phyloP scores from a whole-genome alignment of 2,797 vertebrate genomes.

The Octomys mimax region DNA sequence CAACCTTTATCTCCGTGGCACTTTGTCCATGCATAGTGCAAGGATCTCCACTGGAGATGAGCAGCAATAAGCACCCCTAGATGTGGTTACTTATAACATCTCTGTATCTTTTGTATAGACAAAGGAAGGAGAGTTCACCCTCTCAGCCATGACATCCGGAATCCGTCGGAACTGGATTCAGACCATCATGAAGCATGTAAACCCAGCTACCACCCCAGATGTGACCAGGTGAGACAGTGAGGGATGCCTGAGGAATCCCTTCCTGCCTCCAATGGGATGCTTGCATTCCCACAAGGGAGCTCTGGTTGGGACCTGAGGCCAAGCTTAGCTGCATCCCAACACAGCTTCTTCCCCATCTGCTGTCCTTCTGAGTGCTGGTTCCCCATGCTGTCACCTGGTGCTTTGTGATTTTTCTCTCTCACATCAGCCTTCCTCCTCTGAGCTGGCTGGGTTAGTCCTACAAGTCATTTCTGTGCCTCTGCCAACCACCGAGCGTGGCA shows the following conservation, averaged over 20 bases:
- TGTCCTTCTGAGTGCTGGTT: neutral
- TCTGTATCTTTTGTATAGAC: constrained; percentile 89
- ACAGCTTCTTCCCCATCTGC: neutral
- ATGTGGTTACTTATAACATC: neutral
- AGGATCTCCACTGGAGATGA: neutral
- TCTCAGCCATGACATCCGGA: constrained; percentile 99
- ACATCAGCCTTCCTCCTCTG: neutral
- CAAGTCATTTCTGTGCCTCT: neutral
- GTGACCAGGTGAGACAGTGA: constrained; percentile 94
- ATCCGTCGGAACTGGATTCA: constrained; percentile 99
- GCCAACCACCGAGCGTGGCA: neutral
- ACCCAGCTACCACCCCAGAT: constrained; percentile 95
- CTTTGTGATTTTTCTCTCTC: neutral
- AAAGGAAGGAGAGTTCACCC: constrained; percentile 95
- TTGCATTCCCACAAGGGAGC: no score
- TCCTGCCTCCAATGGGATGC: neutral
- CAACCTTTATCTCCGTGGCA: neutral
- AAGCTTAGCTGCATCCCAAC: neutral
- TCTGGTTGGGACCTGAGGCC: neutral
- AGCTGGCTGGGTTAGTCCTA: neutral
- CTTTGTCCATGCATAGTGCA: neutral
- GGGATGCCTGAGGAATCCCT: neutral
- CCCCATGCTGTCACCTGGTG: neutral
- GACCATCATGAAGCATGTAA: constrained; percentile 98
- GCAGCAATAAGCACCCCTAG: neutral